Conservation (phyloP, 2,888 invertebrate species). For the Physocephala rufipes region DNA sequence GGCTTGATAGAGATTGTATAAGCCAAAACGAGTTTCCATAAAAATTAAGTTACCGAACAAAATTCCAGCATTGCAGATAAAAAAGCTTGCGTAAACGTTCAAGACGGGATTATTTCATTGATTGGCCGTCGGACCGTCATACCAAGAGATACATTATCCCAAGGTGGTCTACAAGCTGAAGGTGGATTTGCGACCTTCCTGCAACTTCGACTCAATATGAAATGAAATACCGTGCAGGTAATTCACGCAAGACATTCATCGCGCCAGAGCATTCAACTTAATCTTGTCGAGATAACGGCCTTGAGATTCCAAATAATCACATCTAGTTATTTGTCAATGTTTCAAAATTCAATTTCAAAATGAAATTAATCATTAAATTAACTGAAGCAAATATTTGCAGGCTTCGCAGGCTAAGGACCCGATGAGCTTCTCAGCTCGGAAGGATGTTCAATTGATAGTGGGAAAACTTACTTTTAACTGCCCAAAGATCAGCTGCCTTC, state of each 20-base stretch:
- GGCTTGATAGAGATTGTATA: constrained; percentile 45
- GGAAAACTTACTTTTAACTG: constrained; percentile 64
- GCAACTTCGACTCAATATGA: too few relatives aligned
- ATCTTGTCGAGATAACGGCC: too few relatives aligned
- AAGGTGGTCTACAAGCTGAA: background rate
- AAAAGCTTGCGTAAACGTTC: constrained; percentile 16
- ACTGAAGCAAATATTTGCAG: too few relatives aligned
- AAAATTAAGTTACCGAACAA: constrained; percentile 3
- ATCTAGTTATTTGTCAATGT: background rate
- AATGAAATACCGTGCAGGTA: too few relatives aligned
- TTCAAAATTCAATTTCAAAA: background rate
- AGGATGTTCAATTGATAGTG: background rate
- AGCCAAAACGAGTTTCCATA: constrained; percentile 38
- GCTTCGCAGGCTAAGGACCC: too few relatives aligned
- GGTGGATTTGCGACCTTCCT: background rate
- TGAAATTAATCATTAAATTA: background rate
- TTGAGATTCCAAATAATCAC: too few relatives aligned
- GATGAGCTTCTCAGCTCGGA: too few relatives aligned
- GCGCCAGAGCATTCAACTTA: too few relatives aligned
- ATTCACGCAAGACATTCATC: too few relatives aligned
- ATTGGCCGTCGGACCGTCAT: constrained; percentile 1
- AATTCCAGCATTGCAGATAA: constrained; percentile 16
- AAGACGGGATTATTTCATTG: background rate
- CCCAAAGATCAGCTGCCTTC: constrained; percentile 59
- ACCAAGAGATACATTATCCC: background rate